Conservation (phyloP, 2,888 invertebrate species). For the Mesorhabditis sp. region DNA sequence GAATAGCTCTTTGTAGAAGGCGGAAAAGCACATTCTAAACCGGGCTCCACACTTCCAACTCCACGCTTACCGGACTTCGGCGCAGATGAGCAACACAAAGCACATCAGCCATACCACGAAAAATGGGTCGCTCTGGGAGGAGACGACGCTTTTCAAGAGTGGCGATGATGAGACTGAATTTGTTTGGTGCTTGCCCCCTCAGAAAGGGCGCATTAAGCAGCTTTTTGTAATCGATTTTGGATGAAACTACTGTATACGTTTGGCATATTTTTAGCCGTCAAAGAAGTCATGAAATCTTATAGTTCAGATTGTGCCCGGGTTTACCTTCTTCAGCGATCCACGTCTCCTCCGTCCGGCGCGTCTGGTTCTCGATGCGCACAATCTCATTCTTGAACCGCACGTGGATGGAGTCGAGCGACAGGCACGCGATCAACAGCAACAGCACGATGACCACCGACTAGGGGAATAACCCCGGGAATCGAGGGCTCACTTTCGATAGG, state of each 20-base stretch:
- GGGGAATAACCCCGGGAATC: background rate
- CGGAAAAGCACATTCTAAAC: no score
- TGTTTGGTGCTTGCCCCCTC: no score
- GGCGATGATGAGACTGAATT: background rate
- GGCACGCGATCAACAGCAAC: background rate
- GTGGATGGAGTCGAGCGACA: background rate
- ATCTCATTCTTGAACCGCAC: background rate
- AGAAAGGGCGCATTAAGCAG: no score
- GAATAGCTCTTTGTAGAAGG: no score
- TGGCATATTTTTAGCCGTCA: no score
- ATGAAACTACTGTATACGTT: no score
- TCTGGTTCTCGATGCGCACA: background rate
- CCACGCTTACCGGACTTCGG: background rate
- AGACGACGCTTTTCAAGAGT: background rate
- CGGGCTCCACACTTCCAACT: no score
- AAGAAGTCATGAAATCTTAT: no score
- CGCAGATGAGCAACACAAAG: background rate
- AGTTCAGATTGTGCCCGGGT: no score
- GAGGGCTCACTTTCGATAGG: background rate
- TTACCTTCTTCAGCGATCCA: background rate
- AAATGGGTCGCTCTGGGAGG: background rate
- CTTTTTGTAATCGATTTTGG: no score
- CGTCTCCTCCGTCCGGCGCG: background rate
- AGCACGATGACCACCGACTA: background rate
- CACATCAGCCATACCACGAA: constrained; percentile 3